Evolutionary conservation across 2,797 vertebrate species (phyloP).

Genomic region (Furcifer pardalis): DNA sequence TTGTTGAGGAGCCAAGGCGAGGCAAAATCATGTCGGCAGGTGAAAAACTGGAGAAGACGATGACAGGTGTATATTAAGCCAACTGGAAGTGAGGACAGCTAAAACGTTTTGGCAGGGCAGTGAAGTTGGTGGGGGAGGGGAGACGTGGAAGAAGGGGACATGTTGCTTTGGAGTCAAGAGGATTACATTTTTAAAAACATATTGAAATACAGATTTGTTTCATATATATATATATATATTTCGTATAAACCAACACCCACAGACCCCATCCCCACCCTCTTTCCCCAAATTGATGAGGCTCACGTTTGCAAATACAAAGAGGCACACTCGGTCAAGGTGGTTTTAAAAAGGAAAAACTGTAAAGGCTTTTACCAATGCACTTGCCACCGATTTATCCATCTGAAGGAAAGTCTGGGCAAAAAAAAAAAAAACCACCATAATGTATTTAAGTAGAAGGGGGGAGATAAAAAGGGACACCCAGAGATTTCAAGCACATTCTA

Average conservation of each 20-base stretch:
- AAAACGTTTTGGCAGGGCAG: constrained; percentile 49
- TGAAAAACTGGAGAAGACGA: constrained; percentile 49
- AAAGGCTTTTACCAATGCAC: constrained; percentile 69
- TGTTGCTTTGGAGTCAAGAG: constrained; percentile 61
- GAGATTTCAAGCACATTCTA: constrained; percentile 47
- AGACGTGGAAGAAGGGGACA: constrained; percentile 59
- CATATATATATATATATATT: constrained; percentile 4
- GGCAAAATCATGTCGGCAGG: constrained; percentile 33
- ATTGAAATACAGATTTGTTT: constrained; percentile 28
- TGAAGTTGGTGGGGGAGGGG: constrained; percentile 43
- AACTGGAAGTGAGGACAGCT: constrained; percentile 74
- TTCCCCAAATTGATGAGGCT: constrained; percentile 64
- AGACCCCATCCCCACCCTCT: constrained; percentile 32
- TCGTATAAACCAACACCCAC: constrained; percentile 2
- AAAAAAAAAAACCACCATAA: constrained; percentile 26
- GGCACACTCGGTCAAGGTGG: constrained; percentile 79
- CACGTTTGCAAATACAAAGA: constrained; percentile 75
- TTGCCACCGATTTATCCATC: constrained; percentile 53
- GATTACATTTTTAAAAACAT: constrained; percentile 67
- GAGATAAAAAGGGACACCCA: constrained; percentile 29
- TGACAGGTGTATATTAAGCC: constrained; percentile 49
- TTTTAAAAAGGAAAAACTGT: constrained; percentile 67
- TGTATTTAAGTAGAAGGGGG: constrained; percentile 14
- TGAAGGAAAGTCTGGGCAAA: constrained; percentile 36
- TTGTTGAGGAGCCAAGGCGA: constrained; percentile 60